Evolutionary conservation across 2,113 vertebrate genomes (phyloP).

Genomic region (Leiothrix lutea): DNA sequence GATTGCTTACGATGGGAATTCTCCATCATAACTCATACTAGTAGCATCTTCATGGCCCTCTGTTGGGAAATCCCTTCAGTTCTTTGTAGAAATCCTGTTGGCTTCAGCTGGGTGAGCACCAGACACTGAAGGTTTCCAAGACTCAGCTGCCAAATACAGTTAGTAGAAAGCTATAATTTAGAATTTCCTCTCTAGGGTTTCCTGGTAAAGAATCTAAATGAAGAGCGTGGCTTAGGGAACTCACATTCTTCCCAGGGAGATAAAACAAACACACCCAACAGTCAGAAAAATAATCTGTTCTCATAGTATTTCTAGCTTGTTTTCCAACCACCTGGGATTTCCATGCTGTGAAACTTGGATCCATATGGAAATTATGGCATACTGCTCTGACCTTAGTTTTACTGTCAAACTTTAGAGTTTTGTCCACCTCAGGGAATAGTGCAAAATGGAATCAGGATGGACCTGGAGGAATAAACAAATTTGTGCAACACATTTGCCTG

Average conservation of each 20-base stretch:
- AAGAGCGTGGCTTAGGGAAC: constrained; percentile 3
- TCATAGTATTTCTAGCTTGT: neutral
- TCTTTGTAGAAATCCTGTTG: neutral
- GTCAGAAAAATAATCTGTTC: neutral
- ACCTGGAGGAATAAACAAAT: neutral
- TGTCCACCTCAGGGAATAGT: neutral
- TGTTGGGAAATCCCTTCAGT: neutral
- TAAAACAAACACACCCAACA: neutral
- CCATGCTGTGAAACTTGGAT: neutral
- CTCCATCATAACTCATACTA: neutral
- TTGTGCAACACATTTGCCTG: neutral
- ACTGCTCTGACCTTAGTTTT: constrained; percentile 1
- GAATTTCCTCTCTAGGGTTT: constrained; percentile 36
- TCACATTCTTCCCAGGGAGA: constrained; percentile 15
- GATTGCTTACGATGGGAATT: neutral
- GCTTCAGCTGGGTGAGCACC: neutral
- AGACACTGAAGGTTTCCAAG: neutral
- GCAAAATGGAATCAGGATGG: neutral
- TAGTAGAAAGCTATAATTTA: constrained; percentile 14
- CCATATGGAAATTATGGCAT: neutral
- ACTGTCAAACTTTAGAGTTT: neutral
- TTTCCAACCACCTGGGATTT: constrained; percentile 29
- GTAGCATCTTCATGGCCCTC: neutral
- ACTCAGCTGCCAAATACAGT: neutral
- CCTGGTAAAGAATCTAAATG: neutral